phyloP scores from a whole-genome alignment of 2,888 invertebrate species.

The Drepana falcataria region DNA sequence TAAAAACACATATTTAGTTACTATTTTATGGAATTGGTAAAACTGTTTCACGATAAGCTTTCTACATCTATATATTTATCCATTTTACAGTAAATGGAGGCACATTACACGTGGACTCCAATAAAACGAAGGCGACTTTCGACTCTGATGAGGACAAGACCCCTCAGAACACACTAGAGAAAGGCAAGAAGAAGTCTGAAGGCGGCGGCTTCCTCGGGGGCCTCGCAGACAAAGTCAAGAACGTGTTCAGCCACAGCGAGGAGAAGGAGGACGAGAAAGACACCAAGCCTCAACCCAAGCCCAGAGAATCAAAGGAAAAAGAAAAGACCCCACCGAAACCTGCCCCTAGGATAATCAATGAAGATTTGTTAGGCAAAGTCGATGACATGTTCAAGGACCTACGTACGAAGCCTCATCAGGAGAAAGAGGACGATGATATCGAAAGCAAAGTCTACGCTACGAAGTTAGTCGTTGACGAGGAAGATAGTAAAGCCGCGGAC shows the following conservation, averaged over 20 bases:
- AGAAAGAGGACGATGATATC: slow-evolving; percentile 54
- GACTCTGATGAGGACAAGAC: slow-evolving; percentile 78
- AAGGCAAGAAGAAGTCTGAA: slow-evolving; percentile 69
- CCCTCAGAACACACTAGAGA: slow-evolving; percentile 74
- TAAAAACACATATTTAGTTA: too few relatives aligned
- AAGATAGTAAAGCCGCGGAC: slow-evolving; percentile 26
- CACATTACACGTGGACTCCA: slow-evolving; percentile 66
- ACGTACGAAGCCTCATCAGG: slow-evolving; percentile 43
- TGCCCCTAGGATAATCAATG: slow-evolving; percentile 64
- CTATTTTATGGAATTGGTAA: too few relatives aligned
- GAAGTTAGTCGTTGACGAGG: slow-evolving; percentile 68
- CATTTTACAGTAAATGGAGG: slow-evolving; percentile 63
- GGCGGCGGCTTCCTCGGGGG: slow-evolving; percentile 61
- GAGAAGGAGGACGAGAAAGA: slow-evolving; percentile 46
- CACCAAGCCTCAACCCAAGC: slow-evolving; percentile 26
- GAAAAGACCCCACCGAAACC: slow-evolving; percentile 65
- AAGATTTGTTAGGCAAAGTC: slow-evolving; percentile 68
- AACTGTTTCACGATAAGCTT: too few relatives aligned
- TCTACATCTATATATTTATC: slow-evolving; percentile 3
- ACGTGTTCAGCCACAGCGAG: slow-evolving; percentile 64
- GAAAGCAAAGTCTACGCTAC: slow-evolving; percentile 57
- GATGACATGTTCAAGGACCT: slow-evolving; percentile 75
- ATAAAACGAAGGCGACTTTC: slow-evolving; percentile 75
- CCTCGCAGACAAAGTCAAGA: slow-evolving; percentile 60
- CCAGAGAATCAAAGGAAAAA: slow-evolving; percentile 29